These are phyloP conservation scores for Tyrannus savana DNA, from an alignment of 2,113 vertebrate species.

Conservation along the genomic window DNA sequence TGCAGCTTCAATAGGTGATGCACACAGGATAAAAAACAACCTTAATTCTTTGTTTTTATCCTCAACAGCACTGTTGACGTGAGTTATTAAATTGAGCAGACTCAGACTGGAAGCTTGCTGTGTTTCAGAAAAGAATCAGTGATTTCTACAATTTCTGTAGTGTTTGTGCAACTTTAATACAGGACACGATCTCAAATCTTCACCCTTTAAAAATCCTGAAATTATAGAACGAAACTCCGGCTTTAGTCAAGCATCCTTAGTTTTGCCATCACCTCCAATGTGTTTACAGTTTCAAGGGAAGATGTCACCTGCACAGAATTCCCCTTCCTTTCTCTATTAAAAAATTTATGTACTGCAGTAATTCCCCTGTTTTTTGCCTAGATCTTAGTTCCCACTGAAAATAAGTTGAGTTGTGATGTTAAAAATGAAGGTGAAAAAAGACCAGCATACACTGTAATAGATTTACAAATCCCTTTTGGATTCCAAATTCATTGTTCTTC, in stretches of 20 bases:
- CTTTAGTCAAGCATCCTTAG: neutral
- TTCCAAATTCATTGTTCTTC: neutral
- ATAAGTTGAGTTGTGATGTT: neutral
- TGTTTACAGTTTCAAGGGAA: neutral
- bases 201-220: neutral
- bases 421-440: constrained; percentile 11
- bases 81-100: neutral
- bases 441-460: neutral
- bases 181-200: neutral
- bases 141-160: neutral
- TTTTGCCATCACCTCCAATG: neutral
- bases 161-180: neutral
- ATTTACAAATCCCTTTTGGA: neutral
- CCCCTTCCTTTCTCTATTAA: neutral
- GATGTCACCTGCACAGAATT: neutral
- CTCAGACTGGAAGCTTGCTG: neutral
- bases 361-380: neutral
- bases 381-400: neutral
- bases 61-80: neutral
- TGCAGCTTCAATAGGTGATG: neutral
- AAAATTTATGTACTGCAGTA: neutral
- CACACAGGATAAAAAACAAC: neutral
- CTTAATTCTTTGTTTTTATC: neutral
- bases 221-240: neutral
- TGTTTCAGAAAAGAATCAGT: neutral